These are phyloP conservation scores for Corythaeola cristata DNA, from an alignment of 2,113 vertebrate species.

Conservation along the genomic window DNA sequence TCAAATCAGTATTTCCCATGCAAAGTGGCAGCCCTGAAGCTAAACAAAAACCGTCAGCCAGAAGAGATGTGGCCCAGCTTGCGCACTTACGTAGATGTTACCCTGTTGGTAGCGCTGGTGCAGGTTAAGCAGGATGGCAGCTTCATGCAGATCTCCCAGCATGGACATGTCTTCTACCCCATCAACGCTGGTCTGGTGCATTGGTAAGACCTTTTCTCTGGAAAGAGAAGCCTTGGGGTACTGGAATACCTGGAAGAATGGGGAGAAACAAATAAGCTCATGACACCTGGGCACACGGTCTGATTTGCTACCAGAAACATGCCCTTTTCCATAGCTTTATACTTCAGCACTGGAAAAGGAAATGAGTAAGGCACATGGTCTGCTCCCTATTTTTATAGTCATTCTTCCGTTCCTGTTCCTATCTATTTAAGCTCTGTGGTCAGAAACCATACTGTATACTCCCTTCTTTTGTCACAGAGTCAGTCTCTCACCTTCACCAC, in stretches of 20 bases:
- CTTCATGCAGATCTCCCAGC: conserved; percentile 87
- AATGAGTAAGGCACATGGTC: neutral
- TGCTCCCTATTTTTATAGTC: neutral
- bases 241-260: conserved; percentile 75
- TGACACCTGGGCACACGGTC: neutral
- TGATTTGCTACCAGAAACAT: neutral
- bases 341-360: neutral
- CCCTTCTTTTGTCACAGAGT: neutral
- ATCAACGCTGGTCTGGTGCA: conserved; percentile 83
- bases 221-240: conserved; percentile 73
- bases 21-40: neutral
- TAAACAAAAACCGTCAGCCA: neutral
- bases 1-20: neutral
- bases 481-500: neutral
- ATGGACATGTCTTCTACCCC: conserved; percentile 91
- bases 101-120: conserved; percentile 84
- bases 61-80: neutral
- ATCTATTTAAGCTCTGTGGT: neutral
- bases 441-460: neutral
- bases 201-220: conserved; percentile 79
- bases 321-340: neutral
- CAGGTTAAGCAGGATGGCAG: conserved; percentile 90
- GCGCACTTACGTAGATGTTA: conserved; percentile 83
- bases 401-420: neutral
- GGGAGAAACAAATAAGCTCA: neutral